A percentile compares a stretch with the other conserved stretches of the same genome.
Evolutionary conservation across 2,888 invertebrate genomes (phyloP).

Genomic region (Synergus gifuensis): DNA sequence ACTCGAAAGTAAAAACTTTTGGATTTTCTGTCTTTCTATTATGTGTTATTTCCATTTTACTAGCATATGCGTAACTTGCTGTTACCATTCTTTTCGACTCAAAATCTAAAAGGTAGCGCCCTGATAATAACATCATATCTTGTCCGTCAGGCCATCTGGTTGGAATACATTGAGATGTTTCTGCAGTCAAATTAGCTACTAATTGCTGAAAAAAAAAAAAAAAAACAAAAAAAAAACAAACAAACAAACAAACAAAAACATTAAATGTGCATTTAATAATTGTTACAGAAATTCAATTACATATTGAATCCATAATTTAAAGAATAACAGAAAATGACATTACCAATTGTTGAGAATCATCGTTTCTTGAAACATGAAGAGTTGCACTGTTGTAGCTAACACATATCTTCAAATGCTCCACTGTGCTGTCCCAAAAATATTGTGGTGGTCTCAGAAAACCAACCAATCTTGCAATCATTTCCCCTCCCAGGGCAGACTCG

Average conservation of each 20-base stretch:
- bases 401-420: slow-evolving; percentile 87
- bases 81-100: slow-evolving; percentile 82
- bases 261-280: slow-evolving; percentile 12
- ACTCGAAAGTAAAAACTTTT: slow-evolving; percentile 93
- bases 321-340: background rate
- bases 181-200: slow-evolving; percentile 83
- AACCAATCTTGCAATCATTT: slow-evolving; percentile 86
- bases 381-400: slow-evolving; percentile 88
- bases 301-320: slow-evolving; percentile 17
- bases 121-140: slow-evolving; percentile 79
- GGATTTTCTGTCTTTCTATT: slow-evolving; percentile 86
- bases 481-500: slow-evolving; percentile 85
- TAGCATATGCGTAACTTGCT: slow-evolving; percentile 76
- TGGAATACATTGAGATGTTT: slow-evolving; percentile 84
- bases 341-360: slow-evolving; percentile 69
- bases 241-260: too few relatives aligned
- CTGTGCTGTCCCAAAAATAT: slow-evolving; percentile 83
- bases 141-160: slow-evolving; percentile 83
- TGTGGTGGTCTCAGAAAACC: slow-evolving; percentile 91
- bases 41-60: slow-evolving; percentile 91
- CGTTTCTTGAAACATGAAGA: slow-evolving; percentile 76
- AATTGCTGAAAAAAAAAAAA: slow-evolving; percentile 74
- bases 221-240: too few relatives aligned
- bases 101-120: slow-evolving; percentile 84
- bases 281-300: slow-evolving; percentile 15